These are phyloP conservation scores for Pelmatolapia mariae DNA, from an alignment of 2,113 vertebrate genomes.

Conservation along the genomic window DNA sequence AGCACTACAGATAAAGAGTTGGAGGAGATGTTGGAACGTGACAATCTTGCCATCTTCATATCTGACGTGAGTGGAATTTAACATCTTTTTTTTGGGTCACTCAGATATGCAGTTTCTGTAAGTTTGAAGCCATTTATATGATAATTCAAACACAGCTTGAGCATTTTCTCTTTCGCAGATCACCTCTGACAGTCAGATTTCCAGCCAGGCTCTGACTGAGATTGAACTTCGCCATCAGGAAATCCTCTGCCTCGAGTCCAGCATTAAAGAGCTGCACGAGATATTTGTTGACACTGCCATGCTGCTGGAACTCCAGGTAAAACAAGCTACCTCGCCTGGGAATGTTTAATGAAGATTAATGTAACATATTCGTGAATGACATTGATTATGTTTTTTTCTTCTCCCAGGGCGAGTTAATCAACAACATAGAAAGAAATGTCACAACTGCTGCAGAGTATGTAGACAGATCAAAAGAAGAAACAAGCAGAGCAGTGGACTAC, in stretches of 20 bases:
- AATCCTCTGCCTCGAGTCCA: slow-evolving; percentile 83
- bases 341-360: neutral
- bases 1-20: slow-evolving; percentile 83
- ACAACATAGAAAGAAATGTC: slow-evolving; percentile 88
- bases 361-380: neutral
- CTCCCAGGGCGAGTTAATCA: slow-evolving; percentile 85
- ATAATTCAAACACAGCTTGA: neutral
- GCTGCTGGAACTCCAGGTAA: slow-evolving; percentile 86
- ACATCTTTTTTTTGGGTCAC: neutral
- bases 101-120: neutral
- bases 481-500: slow-evolving; percentile 76
- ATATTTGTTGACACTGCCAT: slow-evolving; percentile 85
- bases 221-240: slow-evolving; percentile 88
- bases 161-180: slow-evolving; percentile 64
- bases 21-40: slow-evolving; percentile 85
- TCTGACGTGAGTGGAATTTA: slow-evolving; percentile 73
- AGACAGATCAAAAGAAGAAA: slow-evolving; percentile 75
- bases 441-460: slow-evolving; percentile 76
- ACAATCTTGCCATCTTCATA: slow-evolving; percentile 82
- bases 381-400: neutral
- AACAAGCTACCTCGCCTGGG: neutral
- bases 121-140: neutral
- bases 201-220: slow-evolving; percentile 81
- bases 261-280: slow-evolving; percentile 83
- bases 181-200: slow-evolving; percentile 74